Conservation (phyloP, 2,888 invertebrate genomes). For the Hydrotaea diabolus region DNA sequence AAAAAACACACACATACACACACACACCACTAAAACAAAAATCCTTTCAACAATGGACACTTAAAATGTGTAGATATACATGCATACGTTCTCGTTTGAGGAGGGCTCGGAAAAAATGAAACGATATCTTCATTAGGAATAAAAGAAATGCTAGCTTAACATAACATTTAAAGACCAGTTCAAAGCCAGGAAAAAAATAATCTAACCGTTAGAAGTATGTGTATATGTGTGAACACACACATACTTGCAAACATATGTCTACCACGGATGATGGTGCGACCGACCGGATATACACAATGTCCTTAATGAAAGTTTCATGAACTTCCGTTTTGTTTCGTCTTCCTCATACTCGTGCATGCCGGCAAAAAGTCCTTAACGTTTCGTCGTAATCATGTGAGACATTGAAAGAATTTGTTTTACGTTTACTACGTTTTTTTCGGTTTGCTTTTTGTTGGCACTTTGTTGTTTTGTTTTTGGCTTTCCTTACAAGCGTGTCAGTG, state of each 20-base stretch:
- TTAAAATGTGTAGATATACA: neutral
- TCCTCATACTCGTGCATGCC: slow-evolving; percentile 40
- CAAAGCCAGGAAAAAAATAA: slow-evolving; percentile 2
- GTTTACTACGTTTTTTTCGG: slow-evolving; percentile 27
- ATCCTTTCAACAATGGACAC: slow-evolving; percentile 1
- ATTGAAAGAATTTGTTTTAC: slow-evolving; percentile 62
- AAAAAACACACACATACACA: no score
- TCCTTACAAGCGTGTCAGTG: slow-evolving; percentile 15
- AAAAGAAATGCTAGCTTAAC: slow-evolving; percentile 8
- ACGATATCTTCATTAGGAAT: slow-evolving; percentile 14
- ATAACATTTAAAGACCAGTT: slow-evolving; percentile 19
- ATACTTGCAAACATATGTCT: neutral
- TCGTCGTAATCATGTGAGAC: slow-evolving; percentile 54
- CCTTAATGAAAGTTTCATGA: slow-evolving; percentile 79
- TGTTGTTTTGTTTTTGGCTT: slow-evolving; percentile 38
- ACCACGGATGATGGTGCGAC: neutral
- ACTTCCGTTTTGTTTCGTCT: slow-evolving; percentile 69
- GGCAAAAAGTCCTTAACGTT: slow-evolving; percentile 45
- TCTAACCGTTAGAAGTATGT: neutral
- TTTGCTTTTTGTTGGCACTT: slow-evolving; percentile 24
- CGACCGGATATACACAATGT: slow-evolving; percentile 74
- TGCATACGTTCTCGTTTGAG: neutral
- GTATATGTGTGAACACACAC: no score
- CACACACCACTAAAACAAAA: neutral
- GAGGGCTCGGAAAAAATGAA: neutral